A percentile compares a stretch with the other conserved stretches of the same genome.
Conservation (phyloP, 2,888 invertebrate genomes). For the Acronicta aceris region DNA sequence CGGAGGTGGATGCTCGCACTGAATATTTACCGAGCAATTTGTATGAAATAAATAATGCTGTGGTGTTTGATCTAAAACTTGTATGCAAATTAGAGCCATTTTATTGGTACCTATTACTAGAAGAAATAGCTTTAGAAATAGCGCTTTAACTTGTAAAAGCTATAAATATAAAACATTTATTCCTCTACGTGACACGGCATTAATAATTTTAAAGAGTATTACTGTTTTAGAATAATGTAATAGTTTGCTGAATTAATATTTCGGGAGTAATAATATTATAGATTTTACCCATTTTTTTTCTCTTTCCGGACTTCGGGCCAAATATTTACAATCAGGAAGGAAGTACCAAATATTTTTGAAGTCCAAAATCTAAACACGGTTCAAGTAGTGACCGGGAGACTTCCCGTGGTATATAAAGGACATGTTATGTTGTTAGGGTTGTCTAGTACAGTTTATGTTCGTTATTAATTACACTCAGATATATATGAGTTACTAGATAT, state of each 20-base stretch:
- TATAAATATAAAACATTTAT: constrained; percentile 42
- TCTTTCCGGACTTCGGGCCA: constrained; percentile 15
- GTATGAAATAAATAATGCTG: constrained; percentile 29
- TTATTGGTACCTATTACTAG: constrained; percentile 18
- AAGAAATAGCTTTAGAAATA: constrained; percentile 15
- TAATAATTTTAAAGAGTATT: constrained; percentile 24
- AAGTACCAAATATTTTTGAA: constrained; percentile 54
- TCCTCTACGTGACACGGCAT: constrained; percentile 49
- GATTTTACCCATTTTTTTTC: constrained; percentile 10
- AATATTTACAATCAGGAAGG: constrained; percentile 56
- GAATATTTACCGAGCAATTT: constrained; percentile 37
- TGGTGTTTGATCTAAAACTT: constrained; percentile 40
- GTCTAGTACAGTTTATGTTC: constrained; percentile 21
- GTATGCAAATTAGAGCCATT: constrained; percentile 47
- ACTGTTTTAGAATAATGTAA: constrained; percentile 25
- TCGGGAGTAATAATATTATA: constrained; percentile 1
- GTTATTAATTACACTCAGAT: too few species aligned
- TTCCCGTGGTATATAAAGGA: constrained; percentile 43
- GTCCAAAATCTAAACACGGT: constrained; percentile 49
- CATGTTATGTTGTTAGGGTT: constrained; percentile 40
- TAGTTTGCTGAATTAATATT: neutral
- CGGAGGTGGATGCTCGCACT: constrained; percentile 16
- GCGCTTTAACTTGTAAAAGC: constrained; percentile 14
- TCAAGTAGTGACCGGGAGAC: constrained; percentile 36
- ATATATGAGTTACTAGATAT: too few species aligned